Evolutionary conservation across 2,797 vertebrate genomes (phyloP), one percentile per base, ranked within the genome.

Genomic region (Natrix natrix): DNA sequence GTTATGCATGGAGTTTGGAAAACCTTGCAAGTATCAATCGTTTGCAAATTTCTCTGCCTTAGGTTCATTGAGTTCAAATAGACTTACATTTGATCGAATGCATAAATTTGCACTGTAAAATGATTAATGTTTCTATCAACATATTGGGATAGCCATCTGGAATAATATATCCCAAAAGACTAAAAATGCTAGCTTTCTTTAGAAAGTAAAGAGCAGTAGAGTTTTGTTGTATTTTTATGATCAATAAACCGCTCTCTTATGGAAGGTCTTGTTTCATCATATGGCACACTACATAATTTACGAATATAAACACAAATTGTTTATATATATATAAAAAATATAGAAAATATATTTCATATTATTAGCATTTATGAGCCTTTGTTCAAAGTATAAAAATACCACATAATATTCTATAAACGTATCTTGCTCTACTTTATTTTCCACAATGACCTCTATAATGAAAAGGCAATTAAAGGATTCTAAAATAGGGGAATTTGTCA

Each of bases 391-490:
- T 94, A 37, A 92, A 95, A 83, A 69, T 2, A 2, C 86, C 86
- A 91, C 0, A 61, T 90, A 88, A 91, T 95, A 13, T 95, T 96
- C 90, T 43, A 95, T 17, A 92, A 92, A 69, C 93, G 93, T 28
- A 88, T 93, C 93, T 8, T 90, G 86, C 32, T 86, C 87, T 55
- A 83, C 89, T 92, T 93, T 0, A 0, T 63, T 94, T 94, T 91
- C 95, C 93, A 95, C 63, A 93, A 93, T 88, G 93, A 96, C 92
- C 94, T 94, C 94, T 92, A 94, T 96, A 93, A 96, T 94, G 87
- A 91, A 92, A 88, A 83, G 93, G 94, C 74, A 96, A 90, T 95
- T 91, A 93, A 96, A 96, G 92, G 86, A 96, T 91, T 90, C 86
- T 37, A 87, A 90, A 63, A 92, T 88, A 94, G 94, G 92, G 94